A percentile compares a stretch with the other conserved stretches of the same genome.
These are phyloP conservation scores for Danio kyathit DNA, from an alignment of 2,797 vertebrate genomes.

Conservation along the genomic window DNA sequence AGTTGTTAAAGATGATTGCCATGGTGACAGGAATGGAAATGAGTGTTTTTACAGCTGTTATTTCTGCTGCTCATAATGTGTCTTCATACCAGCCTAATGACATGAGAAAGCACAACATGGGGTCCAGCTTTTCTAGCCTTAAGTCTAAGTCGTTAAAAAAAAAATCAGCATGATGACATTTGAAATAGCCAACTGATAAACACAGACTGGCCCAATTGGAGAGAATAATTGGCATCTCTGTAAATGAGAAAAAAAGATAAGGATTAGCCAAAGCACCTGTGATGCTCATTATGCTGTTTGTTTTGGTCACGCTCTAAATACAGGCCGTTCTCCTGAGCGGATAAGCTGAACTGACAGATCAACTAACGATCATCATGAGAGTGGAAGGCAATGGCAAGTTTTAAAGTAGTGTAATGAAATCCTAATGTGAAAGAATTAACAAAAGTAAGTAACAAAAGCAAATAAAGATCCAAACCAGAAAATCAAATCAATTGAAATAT, in stretches of 20 bases:
- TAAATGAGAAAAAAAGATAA: constrained; percentile 4
- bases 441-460: too few species aligned
- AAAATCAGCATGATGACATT: background rate
- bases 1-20: constrained; percentile 2
- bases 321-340: constrained; percentile 5
- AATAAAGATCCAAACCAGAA: too few species aligned
- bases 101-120: background rate
- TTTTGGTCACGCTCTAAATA: constrained; percentile 19
- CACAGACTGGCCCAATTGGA: background rate
- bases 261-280: constrained; percentile 21
- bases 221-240: background rate
- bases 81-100: constrained; percentile 22
- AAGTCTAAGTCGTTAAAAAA: background rate
- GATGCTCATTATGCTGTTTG: constrained; percentile 27
- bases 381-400: background rate
- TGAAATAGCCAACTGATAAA: background rate
- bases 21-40: constrained; percentile 31
- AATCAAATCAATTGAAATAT: too few species aligned
- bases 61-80: background rate
- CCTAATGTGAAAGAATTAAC: too few species aligned
- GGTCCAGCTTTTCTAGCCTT: background rate
- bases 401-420: background rate
- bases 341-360: constrained; percentile 15
- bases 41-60: background rate
- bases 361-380: background rate